phyloP scores from a whole-genome alignment of 30 jellyfish, hydroid and myxozoan genomes.

The Aurelia sp. region DNA sequence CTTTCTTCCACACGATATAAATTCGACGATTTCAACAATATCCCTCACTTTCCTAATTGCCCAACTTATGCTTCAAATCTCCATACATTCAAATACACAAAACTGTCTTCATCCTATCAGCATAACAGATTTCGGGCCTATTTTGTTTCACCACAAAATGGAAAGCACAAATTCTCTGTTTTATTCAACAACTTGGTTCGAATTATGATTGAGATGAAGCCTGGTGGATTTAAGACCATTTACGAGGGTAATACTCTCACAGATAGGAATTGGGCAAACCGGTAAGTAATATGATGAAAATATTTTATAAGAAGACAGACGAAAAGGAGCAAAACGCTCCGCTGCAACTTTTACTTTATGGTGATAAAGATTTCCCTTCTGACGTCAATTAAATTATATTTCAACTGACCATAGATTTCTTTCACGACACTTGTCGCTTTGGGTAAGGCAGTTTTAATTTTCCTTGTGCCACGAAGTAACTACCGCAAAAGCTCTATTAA shows the following conservation, averaged over 20 bases:
- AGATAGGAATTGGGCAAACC: not conserved
- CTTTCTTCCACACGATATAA: not conserved
- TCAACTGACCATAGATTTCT: no score
- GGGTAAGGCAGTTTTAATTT: no score
- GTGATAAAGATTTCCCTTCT: no score
- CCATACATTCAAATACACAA: conserved; percentile 1
- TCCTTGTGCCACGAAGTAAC: no score
- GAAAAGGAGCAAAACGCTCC: no score
- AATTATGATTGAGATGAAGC: conserved; percentile 21
- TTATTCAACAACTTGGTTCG: conserved; percentile 1
- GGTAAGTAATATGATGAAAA: not conserved
- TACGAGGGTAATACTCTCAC: not conserved
- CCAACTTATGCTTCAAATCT: conserved; percentile 19
- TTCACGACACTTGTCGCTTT: no score
- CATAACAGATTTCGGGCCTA: conserved; percentile 28
- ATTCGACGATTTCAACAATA: conserved; percentile 9
- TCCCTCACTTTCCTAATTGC: conserved; percentile 34
- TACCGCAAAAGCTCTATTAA: no score
- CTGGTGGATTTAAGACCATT: conserved; percentile 7
- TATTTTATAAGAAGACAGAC: no score
- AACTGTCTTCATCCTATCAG: not conserved
- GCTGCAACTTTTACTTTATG: no score
- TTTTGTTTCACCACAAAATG: conserved; percentile 34
- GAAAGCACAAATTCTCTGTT: conserved; percentile 39
- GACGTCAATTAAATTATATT: no score